phyloP scores from a whole-genome alignment of 2,888 invertebrate species.

The Leptodirus hochenwartii region DNA sequence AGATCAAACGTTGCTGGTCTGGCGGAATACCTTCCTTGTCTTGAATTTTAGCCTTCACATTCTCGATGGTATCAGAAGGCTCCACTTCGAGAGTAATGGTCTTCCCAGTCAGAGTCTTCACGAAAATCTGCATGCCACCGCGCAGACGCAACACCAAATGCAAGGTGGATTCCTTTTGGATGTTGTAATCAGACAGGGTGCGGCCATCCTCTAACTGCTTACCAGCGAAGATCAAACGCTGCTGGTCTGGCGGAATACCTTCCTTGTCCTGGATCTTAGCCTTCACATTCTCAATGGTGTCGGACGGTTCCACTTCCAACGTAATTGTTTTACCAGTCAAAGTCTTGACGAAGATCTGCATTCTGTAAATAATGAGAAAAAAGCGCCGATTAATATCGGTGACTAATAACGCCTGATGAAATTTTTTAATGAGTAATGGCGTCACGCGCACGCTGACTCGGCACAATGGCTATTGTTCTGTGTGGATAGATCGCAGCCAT shows the following conservation, averaged over 20 bases:
- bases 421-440: too few species aligned
- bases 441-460: too few species aligned
- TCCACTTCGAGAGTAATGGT: constrained; percentile 38
- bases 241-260: constrained; percentile 42
- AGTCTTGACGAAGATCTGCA: constrained; percentile 46
- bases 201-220: constrained; percentile 52
- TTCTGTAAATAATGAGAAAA: too few species aligned
- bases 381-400: too few species aligned
- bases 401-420: too few species aligned
- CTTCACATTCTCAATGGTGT: constrained; percentile 42
- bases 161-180: constrained; percentile 40
- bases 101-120: constrained; percentile 38
- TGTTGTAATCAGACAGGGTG: constrained; percentile 44
- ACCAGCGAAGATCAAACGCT: constrained; percentile 43
- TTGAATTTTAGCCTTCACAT: constrained; percentile 84
- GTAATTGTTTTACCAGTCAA: constrained; percentile 38
- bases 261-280: constrained; percentile 49
- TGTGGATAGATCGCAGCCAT: too few species aligned
- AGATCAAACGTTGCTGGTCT: constrained; percentile 75
- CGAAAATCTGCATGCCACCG: constrained; percentile 49
- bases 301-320: constrained; percentile 37
- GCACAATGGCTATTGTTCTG: too few species aligned
- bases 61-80: constrained; percentile 82
- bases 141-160: constrained; percentile 41
- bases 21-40: constrained; percentile 84